These are phyloP conservation scores for Romanogobio albipinnatus DNA, from an alignment of 2,113 vertebrate genomes.

Conservation along the genomic window DNA sequence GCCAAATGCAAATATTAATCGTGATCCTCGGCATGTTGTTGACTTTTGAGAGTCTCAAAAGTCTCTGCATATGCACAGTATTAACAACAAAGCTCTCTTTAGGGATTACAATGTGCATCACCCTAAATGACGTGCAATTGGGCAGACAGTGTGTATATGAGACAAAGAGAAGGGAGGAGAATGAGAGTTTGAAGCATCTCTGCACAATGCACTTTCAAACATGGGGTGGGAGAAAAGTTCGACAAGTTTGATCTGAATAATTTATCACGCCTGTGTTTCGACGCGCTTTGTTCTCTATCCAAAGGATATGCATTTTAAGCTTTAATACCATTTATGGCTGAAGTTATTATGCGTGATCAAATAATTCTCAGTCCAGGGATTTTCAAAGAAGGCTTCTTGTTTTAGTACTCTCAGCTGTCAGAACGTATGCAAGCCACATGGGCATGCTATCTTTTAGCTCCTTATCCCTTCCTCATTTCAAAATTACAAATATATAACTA, in stretches of 20 bases:
- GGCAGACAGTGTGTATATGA: neutral
- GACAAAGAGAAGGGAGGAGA: constrained; percentile 56
- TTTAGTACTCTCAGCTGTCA: constrained; percentile 59
- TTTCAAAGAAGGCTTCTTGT: constrained; percentile 65
- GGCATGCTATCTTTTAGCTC: constrained; percentile 55
- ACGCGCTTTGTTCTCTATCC: constrained; percentile 75
- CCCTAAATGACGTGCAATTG: neutral
- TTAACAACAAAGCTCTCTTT: neutral
- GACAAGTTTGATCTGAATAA: constrained; percentile 76
- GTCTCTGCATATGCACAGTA: neutral
- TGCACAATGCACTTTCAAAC: constrained; percentile 63
- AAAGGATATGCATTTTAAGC: constrained; percentile 72
- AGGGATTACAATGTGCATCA: neutral
- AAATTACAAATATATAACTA: constrained; percentile 68
- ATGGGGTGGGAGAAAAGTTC: constrained; percentile 59
- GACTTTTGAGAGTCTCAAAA: too few relatives aligned
- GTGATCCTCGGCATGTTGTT: neutral
- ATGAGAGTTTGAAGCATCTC: constrained; percentile 64
- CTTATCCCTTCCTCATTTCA: constrained; percentile 64
- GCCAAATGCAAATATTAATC: neutral
- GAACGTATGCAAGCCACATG: constrained; percentile 67
- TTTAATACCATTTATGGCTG: constrained; percentile 74
- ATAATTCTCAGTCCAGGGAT: constrained; percentile 73
- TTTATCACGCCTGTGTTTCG: constrained; percentile 72
- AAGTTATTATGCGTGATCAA: constrained; percentile 77